Conservation (phyloP, 2,888 invertebrate genomes). For the Ectropis crepuscularia region DNA sequence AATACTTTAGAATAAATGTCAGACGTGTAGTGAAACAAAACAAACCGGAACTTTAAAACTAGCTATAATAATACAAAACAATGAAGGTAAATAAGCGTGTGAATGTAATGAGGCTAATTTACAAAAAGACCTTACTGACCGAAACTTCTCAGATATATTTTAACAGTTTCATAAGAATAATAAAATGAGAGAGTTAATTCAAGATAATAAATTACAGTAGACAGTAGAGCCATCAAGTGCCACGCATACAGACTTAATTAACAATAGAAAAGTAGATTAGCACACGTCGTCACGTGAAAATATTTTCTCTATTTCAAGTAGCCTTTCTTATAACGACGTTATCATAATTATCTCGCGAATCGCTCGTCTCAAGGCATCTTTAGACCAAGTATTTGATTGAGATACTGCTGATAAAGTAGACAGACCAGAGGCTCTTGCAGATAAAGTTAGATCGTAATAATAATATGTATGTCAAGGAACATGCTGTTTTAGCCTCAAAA, state of each 20-base stretch:
- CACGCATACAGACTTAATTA: conserved; percentile 37
- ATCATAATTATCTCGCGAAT: conserved; percentile 46
- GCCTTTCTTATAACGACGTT: conserved; percentile 35
- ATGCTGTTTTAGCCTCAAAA: neutral
- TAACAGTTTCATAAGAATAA: neutral
- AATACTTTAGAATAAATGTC: neutral
- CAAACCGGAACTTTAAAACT: neutral
- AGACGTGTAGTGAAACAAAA: neutral
- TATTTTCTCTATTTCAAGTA: conserved; percentile 41
- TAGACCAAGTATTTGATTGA: conserved; percentile 9
- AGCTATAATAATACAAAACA: too few relatives aligned
- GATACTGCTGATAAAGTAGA: conserved; percentile 16
- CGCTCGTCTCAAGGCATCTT: conserved; percentile 31
- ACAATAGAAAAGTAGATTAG: conserved; percentile 39
- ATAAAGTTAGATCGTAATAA: too few relatives aligned
- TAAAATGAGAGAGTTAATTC: neutral
- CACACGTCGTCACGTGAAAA: conserved; percentile 46
- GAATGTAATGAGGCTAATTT: too few relatives aligned
- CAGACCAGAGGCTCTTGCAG: too few relatives aligned
- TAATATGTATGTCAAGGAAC: conserved; percentile 6
- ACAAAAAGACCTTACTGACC: too few relatives aligned
- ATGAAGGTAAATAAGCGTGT: too few relatives aligned
- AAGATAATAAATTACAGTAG: neutral
- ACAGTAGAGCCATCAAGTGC: conserved; percentile 25
- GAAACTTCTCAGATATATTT: too few relatives aligned